Evolutionary conservation across 2,113 vertebrate genomes (phyloP).

Genomic region (Tragelaphus imberbis): DNA sequence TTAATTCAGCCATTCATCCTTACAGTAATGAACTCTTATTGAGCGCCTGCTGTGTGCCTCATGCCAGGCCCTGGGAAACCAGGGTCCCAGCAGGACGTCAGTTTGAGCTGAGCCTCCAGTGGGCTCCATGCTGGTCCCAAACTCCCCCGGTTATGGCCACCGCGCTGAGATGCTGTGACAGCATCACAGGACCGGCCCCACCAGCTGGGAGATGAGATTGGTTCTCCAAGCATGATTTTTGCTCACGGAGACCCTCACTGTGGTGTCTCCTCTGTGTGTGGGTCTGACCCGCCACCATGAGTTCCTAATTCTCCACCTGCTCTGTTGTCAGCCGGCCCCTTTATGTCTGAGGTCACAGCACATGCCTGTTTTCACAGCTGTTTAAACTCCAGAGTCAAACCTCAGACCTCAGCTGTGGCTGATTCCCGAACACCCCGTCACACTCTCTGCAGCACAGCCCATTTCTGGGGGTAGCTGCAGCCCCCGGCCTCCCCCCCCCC

Average conservation of each 20-base stretch:
- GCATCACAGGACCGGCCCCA: fast-evolving
- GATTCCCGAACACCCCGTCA: neutral
- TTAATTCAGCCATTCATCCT: neutral
- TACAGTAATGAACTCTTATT: neutral
- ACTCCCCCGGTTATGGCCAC: fast-evolving
- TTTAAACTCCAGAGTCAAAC: neutral
- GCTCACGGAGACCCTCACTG: neutral
- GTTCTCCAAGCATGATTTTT: neutral
- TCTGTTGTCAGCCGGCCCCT: neutral
- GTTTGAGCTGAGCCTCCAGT: neutral
- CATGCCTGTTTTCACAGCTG: neutral
- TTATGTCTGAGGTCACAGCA: neutral
- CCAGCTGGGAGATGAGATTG: neutral
- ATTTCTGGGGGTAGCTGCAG: neutral
- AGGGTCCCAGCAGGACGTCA: neutral
- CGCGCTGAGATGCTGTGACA: neutral
- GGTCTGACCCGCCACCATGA: neutral
- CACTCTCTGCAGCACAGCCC: neutral
- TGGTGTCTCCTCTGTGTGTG: neutral
- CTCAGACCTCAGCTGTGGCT: neutral
- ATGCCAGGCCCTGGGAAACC: neutral
- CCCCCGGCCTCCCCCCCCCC: neutral
- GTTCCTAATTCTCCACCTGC: neutral
- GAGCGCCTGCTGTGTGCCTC: neutral
- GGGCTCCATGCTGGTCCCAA: neutral